Evolutionary conservation across 2,113 vertebrate species (phyloP).

Genomic region (Channa argus): DNA sequence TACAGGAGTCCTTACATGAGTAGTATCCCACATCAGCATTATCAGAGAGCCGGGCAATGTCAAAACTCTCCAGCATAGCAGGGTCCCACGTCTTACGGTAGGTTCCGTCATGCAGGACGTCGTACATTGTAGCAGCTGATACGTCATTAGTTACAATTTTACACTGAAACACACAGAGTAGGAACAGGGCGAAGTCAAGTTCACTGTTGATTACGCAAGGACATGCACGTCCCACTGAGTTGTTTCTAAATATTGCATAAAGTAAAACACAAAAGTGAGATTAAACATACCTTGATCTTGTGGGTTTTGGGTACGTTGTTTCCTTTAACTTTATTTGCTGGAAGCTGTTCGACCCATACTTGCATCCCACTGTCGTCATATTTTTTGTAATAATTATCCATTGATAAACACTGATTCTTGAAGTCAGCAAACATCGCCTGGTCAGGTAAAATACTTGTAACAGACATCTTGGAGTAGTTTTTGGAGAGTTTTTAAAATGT

Average conservation of each 20-base stretch:
- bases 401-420: slow-evolving; percentile 76
- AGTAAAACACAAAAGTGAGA: neutral
- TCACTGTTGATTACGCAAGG: neutral
- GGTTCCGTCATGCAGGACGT: slow-evolving; percentile 79
- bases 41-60: slow-evolving; percentile 79
- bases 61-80: slow-evolving; percentile 76
- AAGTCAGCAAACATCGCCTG: slow-evolving; percentile 78
- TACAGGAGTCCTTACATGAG: slow-evolving; percentile 74
- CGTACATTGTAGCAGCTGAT: slow-evolving; percentile 80
- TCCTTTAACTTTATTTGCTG: slow-evolving; percentile 2
- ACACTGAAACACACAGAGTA: slow-evolving; percentile 65
- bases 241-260: too few species aligned
- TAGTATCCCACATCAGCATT: slow-evolving; percentile 84
- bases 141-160: slow-evolving; percentile 78
- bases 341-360: slow-evolving; percentile 77
- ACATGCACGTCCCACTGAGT: too few species aligned
- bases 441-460: slow-evolving; percentile 73
- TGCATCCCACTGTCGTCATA: slow-evolving; percentile 78
- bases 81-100: slow-evolving; percentile 82
- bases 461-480: slow-evolving; percentile 51
- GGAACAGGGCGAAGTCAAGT: neutral
- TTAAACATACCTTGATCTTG: slow-evolving; percentile 81
- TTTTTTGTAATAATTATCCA: slow-evolving; percentile 79
- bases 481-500: neutral
- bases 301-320: slow-evolving; percentile 72